These are phyloP conservation scores for Zaprionus kolodkinae DNA, from an alignment of 1,140 invertebrate genomes.

Conservation along the genomic window DNA sequence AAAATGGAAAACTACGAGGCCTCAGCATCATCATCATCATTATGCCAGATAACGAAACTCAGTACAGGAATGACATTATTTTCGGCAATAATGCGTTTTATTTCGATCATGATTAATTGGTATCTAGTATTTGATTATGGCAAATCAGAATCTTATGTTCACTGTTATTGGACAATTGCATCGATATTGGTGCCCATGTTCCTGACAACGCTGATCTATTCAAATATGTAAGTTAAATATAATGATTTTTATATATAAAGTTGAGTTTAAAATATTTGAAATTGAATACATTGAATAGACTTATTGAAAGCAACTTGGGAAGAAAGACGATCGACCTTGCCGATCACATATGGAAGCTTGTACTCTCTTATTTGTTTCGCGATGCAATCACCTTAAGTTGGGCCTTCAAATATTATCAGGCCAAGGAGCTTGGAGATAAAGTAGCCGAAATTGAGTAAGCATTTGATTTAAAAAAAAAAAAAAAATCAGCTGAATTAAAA, in stretches of 20 bases:
- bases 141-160: slow-evolving; percentile 30
- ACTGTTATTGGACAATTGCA: slow-evolving; percentile 57
- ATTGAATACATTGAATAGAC: slow-evolving; percentile 4
- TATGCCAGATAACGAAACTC: slow-evolving; percentile 28
- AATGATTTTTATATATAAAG: background rate
- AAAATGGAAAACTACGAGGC: slow-evolving; percentile 12
- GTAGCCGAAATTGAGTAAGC: slow-evolving; percentile 50
- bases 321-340: slow-evolving; percentile 33
- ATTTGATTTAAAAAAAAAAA: background rate
- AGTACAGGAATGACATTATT: slow-evolving; percentile 40
- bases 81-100: slow-evolving; percentile 47
- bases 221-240: slow-evolving; percentile 51
- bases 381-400: slow-evolving; percentile 51
- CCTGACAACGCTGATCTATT: slow-evolving; percentile 60
- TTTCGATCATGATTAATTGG: slow-evolving; percentile 63
- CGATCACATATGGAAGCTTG: slow-evolving; percentile 37
- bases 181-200: slow-evolving; percentile 59
- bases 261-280: background rate
- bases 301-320: background rate
- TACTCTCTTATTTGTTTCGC: slow-evolving; percentile 61
- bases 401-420: slow-evolving; percentile 39
- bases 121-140: slow-evolving; percentile 55
- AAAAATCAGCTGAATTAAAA: background rate
- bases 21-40: slow-evolving; percentile 14
- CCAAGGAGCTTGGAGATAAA: slow-evolving; percentile 43